Conservation (phyloP, 2,888 invertebrate species). For the Acanthopleura granulata region DNA sequence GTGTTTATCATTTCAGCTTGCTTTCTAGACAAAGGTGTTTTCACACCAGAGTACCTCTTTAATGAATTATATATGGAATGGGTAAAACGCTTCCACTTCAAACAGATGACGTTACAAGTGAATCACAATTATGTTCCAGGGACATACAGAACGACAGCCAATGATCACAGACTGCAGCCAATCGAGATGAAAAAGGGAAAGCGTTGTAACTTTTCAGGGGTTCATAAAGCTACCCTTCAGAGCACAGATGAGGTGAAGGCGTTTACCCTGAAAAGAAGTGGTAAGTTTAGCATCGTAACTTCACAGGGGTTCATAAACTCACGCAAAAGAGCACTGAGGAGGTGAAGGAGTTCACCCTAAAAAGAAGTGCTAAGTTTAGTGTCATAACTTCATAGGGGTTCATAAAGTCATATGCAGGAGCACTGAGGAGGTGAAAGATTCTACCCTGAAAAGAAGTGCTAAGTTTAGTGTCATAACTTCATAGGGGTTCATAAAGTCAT, state of each 20-base stretch:
- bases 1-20: no score
- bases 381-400: slow-evolving; percentile 53
- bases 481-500: slow-evolving; percentile 58
- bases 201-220: slow-evolving; percentile 53
- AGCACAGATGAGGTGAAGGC: slow-evolving; percentile 57
- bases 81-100: no score
- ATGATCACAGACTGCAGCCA: slow-evolving; percentile 60
- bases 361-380: slow-evolving; percentile 50
- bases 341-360: slow-evolving; percentile 53
- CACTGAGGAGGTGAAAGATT: slow-evolving; percentile 53
- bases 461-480: slow-evolving; percentile 44
- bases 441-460: slow-evolving; percentile 56
- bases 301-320: slow-evolving; percentile 58
- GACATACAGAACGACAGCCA: slow-evolving; percentile 51
- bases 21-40: no score
- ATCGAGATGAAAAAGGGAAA: slow-evolving; percentile 45
- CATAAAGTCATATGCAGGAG: slow-evolving; percentile 56
- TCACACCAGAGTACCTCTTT: no score
- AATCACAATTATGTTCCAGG: slow-evolving; percentile 31
- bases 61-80: no score
- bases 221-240: slow-evolving; percentile 53
- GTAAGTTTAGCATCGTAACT: slow-evolving; percentile 49
- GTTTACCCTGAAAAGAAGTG: slow-evolving; percentile 50
- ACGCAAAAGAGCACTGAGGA: slow-evolving; percentile 51
- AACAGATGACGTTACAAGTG: no score